A percentile compares a stretch with the other conserved stretches of the same genome.
These are phyloP conservation scores for Montifringilla adamsi DNA, from an alignment of 2,113 vertebrate species.

Conservation along the genomic window DNA sequence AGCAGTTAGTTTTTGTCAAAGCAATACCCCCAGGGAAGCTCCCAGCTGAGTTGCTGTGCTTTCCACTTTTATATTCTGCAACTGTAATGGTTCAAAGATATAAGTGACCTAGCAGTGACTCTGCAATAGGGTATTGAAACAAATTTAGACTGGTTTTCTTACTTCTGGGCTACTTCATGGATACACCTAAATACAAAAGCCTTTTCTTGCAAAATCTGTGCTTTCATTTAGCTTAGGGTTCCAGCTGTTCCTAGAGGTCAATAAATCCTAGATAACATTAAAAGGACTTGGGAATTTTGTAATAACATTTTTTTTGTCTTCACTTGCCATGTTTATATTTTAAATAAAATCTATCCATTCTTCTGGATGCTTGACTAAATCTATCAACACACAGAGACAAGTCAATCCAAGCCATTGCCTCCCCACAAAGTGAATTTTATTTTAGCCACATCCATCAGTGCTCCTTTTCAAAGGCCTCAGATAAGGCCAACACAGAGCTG, in stretches of 20 bases:
- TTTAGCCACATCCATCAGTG: neutral
- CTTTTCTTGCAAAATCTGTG: neutral
- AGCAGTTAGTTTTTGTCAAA: neutral
- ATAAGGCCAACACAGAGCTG: neutral
- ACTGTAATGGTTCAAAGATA: neutral
- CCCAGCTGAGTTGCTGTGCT: neutral
- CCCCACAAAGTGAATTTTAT: neutral
- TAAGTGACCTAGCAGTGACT: neutral
- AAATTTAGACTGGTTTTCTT: neutral
- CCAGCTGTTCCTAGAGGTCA: neutral
- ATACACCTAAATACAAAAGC: neutral
- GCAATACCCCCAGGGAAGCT: neutral
- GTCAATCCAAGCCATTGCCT: neutral
- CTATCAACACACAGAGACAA: neutral
- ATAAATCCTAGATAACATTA: neutral
- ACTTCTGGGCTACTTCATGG: neutral
- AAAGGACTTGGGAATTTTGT: neutral
- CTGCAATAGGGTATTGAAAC: neutral
- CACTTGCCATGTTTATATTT: neutral
- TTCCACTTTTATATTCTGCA: neutral
- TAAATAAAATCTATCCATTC: conserved; percentile 25
- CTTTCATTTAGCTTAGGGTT: neutral
- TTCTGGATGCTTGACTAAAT: neutral
- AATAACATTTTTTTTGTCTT: neutral
- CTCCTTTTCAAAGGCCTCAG: neutral